Base-by-base conservation (phyloP, 2,113 vertebrate genomes). In the Lamprologus lemairii region DNA sequence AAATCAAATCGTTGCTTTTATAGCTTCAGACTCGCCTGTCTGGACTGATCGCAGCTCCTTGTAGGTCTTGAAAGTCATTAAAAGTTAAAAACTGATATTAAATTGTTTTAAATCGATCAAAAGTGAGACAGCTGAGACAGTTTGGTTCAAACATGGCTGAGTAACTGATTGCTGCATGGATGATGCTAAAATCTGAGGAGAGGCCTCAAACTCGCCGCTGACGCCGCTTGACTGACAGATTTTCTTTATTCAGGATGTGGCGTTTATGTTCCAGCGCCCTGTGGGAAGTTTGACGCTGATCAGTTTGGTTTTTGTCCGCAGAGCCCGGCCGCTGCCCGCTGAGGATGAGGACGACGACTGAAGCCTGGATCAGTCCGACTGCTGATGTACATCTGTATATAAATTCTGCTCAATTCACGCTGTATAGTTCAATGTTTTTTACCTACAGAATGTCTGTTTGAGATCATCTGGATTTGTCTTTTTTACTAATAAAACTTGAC, bases 311-410 rank as follows among this genome's bases (percentile, higher is more conserved):
- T 45, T 45, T 81, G 54, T 31, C 78, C 23, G 17, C 92, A 97
- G 96, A 75, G 92, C 95, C 40, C 88, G 94, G 55, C 96, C 96
- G 1, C 88, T 97, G 80, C 92, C 95, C 1, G 86, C 90, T 47
- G 96, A 96, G 1, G 95, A 96, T 0, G 96, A 96, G 6, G 95
- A 96, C 0, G 93, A 95, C 1, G 88, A 94, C 5, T 93, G 84
- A 95, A 13, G 1, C 16, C 84, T 31, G 23, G 82, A 82, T 53
- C 42, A 40, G 58, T 68, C 9, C 1, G 8, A 45, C 51, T 91
- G 79, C 82, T 83, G 21, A 73, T 96, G 96, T 96, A 96, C 57
- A 96, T 96, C 91, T 96, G 96, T 97, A 96, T 85, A 96, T 82
- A 93, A 37, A 47, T 90, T 57, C 28, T 73, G 6, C 1, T 85